Base-by-base conservation (phyloP, 2,888 invertebrate genomes). In the Dryocosmus kuriphilus region DNA sequence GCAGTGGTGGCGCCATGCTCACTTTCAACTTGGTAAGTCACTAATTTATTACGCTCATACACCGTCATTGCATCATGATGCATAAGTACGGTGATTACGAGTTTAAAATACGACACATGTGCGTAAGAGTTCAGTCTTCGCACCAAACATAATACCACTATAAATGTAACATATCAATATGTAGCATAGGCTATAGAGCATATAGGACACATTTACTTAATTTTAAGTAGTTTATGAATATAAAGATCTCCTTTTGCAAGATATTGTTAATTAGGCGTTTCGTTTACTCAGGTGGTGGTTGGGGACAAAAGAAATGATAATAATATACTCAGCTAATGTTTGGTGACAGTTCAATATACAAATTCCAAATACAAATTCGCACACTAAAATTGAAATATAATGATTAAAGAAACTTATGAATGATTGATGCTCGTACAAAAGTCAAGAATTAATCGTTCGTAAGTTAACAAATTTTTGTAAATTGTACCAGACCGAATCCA, bases 1-100 rank as follows among this genome's bases (percentile, higher is more conserved):
- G 51, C 51, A 71, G n/a, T 71, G 30, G 30, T 71, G 71, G 71
- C 71, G 71, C 51, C 71, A 8, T 30, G 71, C 30, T 67, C 67
- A 41, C 67, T 67, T 41, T 71, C 71, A 71, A 71, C 46, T 30
- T 71, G 46, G 51, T 71, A 71, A 46, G 30, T 71, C 30, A 51
- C 67, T 67, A 67, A 67, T 67, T 67, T 67, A 67, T 67, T 46
- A 46, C n/a, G 46, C 67, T 27, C 67, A 71, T 71, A 71, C 71
- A 51, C n/a, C 30, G 51, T 51, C 71, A 51, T 71, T 71, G 71
- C 71, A 71, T 46, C 51, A 71, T n/a, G 71, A 71, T 30, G 24
- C 71, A 71, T 41, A 30, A 71, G 51, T 11, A 46, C 51, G 32
- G 19, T 71, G 30, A 71, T 71, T 71, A 51, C 30, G 30, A 71